Evolutionary conservation across 2,888 invertebrate species (phyloP).

Genomic region (Melieria omissa): DNA sequence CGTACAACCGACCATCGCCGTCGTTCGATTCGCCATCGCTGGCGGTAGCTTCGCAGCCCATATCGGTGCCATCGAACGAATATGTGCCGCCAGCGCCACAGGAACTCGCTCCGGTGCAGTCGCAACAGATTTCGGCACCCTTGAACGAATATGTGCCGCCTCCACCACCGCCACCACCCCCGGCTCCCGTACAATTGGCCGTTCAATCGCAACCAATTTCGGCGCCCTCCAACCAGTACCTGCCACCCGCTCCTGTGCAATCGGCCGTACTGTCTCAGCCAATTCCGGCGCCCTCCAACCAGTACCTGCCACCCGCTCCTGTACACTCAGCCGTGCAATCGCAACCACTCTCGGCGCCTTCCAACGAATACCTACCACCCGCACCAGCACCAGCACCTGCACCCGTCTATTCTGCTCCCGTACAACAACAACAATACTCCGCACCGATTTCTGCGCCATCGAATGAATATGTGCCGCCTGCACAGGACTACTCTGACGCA

Average conservation of each 20-base stretch:
- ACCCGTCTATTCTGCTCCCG: neutral
- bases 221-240: constrained; percentile 29
- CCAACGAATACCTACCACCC: constrained; percentile 39
- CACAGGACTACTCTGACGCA: neutral
- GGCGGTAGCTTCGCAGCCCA: neutral
- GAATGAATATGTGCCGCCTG: constrained; percentile 25
- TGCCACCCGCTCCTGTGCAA: constrained; percentile 28
- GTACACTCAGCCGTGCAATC: constrained; percentile 13
- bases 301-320: constrained; percentile 28
- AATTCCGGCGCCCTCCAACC: neutral
- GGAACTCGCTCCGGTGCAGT: constrained; percentile 5
- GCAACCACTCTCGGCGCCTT: constrained; percentile 19
- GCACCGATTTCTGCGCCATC: constrained; percentile 9
- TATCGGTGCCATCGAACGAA: neutral
- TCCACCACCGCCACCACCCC: constrained; percentile 18
- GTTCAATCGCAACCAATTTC: constrained; percentile 19
- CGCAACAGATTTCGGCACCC: constrained; percentile 19
- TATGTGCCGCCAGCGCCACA: constrained; percentile 12
- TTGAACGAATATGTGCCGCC: neutral
- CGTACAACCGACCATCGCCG: constrained; percentile 14
- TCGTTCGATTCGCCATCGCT: neutral
- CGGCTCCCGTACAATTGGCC: constrained; percentile 23
- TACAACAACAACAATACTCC: constrained; percentile 4
- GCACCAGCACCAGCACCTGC: constrained; percentile 31
- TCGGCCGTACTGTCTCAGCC: constrained; percentile 1